Evolutionary conservation across 2,797 vertebrate genomes (phyloP).

Genomic region (Gorsachius magnificus): DNA sequence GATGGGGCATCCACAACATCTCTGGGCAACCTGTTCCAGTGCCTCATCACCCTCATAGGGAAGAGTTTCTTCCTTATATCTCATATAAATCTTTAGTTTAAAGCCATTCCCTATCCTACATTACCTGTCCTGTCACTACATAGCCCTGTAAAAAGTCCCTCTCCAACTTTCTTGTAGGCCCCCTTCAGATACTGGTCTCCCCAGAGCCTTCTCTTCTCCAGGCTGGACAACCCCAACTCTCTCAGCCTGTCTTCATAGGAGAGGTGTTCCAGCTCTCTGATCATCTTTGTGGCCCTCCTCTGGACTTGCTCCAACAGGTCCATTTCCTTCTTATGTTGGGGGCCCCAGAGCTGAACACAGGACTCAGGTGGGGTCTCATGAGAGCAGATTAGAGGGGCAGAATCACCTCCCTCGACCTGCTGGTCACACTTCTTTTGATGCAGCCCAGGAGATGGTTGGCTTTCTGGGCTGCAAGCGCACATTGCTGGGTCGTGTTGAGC

Average conservation of each 20-base stretch:
- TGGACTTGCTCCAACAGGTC: neutral
- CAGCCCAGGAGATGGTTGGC: neutral
- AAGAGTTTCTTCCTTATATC: neutral
- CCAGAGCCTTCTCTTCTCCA: neutral
- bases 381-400: neutral
- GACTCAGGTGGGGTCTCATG: neutral
- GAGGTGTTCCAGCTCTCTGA: neutral
- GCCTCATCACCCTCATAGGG: neutral
- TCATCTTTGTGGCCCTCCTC: neutral
- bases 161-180: neutral
- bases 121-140: neutral
- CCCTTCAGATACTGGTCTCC: neutral
- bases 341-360: neutral
- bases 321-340: neutral
- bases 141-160: neutral
- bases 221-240: neutral
- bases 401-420: neutral
- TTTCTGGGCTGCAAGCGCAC: neutral
- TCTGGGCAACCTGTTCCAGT: neutral
- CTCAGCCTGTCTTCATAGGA: neutral
- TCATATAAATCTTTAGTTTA: neutral
- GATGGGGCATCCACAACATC: neutral
- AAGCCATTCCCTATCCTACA: neutral
- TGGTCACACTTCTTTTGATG: neutral
- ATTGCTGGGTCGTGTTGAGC: neutral